phyloP scores from a whole-genome alignment of 2,888 invertebrate species.

The Apotomis capreana region DNA sequence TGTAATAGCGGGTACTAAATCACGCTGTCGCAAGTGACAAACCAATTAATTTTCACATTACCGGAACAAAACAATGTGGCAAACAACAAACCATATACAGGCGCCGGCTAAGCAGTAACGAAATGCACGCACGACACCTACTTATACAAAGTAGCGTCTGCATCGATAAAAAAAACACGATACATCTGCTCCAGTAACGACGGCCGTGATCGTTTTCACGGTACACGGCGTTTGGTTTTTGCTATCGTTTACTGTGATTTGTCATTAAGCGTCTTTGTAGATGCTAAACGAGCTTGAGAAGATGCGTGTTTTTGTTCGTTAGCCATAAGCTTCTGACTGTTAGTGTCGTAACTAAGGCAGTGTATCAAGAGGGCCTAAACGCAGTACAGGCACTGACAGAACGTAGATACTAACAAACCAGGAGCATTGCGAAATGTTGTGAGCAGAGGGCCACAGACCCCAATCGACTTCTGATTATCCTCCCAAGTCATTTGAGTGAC shows the following conservation, averaged over 20 bases:
- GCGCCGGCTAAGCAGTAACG: slow-evolving; percentile 7
- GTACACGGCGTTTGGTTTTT: slow-evolving; percentile 40
- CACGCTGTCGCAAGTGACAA: slow-evolving; percentile 24
- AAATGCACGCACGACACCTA: slow-evolving; percentile 25
- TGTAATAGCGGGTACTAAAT: not conserved
- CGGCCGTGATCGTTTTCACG: slow-evolving; percentile 40
- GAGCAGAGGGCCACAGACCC: too few species aligned
- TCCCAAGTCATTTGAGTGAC: too few species aligned
- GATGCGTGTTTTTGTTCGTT: slow-evolving; percentile 1
- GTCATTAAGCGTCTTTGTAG: slow-evolving; percentile 2
- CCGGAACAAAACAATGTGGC: slow-evolving; percentile 17
- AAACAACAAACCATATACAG: slow-evolving; percentile 13
- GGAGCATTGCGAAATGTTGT: too few species aligned
- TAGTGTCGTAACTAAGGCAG: too few species aligned
- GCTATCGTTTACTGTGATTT: slow-evolving; percentile 35
- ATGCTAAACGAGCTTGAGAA: not conserved
- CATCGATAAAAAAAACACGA: slow-evolving; percentile 31
- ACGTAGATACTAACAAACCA: too few species aligned
- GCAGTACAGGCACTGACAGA: too few species aligned
- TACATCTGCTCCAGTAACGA: slow-evolving; percentile 35
- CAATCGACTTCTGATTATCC: too few species aligned
- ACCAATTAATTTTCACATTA: slow-evolving; percentile 33
- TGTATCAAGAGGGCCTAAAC: too few species aligned
- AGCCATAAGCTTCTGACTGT: not conserved
- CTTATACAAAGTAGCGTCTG: slow-evolving; percentile 8